Evolutionary conservation across 2,888 invertebrate genomes (phyloP).

Genomic region (Andrena minutula): DNA sequence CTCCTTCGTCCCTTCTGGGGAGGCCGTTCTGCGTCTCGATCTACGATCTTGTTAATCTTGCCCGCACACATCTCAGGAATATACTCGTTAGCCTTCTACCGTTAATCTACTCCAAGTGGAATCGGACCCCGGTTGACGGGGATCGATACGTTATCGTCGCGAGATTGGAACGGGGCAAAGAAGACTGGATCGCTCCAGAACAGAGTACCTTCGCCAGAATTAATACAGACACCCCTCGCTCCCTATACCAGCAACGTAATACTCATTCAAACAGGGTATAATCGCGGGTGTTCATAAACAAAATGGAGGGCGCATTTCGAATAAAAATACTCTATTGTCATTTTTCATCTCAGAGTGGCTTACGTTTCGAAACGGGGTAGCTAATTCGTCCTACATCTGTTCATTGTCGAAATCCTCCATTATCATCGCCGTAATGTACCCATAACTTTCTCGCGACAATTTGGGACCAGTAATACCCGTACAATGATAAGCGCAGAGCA

Average conservation of each 20-base stretch:
- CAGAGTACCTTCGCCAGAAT: slow-evolving; percentile 7
- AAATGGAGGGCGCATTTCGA: not conserved
- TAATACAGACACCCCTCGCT: not conserved
- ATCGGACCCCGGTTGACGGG: slow-evolving; percentile 11
- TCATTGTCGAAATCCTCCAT: not conserved
- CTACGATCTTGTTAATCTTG: slow-evolving; percentile 38
- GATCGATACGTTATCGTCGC: slow-evolving; percentile 12
- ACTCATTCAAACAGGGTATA: no score
- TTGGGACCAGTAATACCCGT: not conserved
- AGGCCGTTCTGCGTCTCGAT: slow-evolving; percentile 12
- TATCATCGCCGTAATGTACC: not conserved
- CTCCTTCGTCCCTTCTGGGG: not conserved
- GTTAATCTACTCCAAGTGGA: slow-evolving; percentile 17
- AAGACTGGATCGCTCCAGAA: not conserved
- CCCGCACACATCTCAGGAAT: slow-evolving; percentile 38
- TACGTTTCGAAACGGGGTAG: not conserved
- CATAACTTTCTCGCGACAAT: not conserved
- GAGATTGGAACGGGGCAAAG: not conserved
- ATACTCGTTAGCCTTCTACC: slow-evolving; percentile 29
- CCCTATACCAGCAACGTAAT: no score
- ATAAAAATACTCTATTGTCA: not conserved
- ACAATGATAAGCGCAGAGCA: not conserved
- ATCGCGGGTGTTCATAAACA: not conserved
- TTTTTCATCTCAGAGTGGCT: not conserved
- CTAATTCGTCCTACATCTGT: not conserved